Conservation (phyloP, 37 sponge, comb jelly and placozoan species). For the Haliclona indistincta region DNA sequence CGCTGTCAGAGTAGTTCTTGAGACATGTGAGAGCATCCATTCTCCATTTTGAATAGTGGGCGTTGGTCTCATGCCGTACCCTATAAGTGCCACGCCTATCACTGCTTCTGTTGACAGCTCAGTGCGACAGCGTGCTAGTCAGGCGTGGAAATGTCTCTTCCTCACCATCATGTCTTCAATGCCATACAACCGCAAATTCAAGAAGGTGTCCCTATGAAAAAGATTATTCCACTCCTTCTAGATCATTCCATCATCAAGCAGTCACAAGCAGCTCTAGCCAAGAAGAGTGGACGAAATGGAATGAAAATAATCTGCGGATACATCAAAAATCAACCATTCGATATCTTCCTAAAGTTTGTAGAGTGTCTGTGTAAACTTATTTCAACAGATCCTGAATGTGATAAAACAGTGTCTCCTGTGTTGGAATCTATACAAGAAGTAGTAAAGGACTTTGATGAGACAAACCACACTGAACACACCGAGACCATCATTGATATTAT, state of each 20-base stretch:
- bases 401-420: background rate
- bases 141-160: conserved; percentile 5
- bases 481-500: background rate
- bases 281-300: background rate
- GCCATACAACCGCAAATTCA: background rate
- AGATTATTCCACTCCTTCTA: background rate
- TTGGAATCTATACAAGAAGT: background rate
- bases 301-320: conserved; percentile 2
- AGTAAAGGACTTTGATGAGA: background rate
- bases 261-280: no score
- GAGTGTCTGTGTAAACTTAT: background rate
- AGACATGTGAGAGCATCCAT: no score
- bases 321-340: background rate
- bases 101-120: no score
- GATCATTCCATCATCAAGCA: background rate
- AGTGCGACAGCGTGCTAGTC: no score
- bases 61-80: no score
- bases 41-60: no score
- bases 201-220: background rate
- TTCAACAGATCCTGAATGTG: background rate
- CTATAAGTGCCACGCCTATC: no score
- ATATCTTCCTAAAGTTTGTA: conserved; percentile 1
- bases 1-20: no score
- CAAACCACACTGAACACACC: background rate
- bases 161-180: conserved; percentile 5